Evolutionary conservation across 2,113 vertebrate species (phyloP), one percentile per base, ranked within the genome.

Genomic region (Corythaeola cristata): DNA sequence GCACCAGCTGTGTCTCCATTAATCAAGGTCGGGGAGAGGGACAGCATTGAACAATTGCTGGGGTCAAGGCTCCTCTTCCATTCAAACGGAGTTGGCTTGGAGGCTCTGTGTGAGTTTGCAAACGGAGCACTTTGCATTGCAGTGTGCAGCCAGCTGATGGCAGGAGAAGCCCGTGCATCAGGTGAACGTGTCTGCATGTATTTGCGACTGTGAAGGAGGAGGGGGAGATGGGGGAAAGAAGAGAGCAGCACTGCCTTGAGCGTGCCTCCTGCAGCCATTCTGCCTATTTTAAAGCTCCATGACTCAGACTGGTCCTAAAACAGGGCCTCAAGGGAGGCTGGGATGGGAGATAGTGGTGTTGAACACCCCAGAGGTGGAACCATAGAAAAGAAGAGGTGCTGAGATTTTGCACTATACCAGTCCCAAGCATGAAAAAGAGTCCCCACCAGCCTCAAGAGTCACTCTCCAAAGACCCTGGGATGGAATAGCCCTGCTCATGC

Each of bases 131-230:
- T 80, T 14, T 45, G 94, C 90, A 60, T 27, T 95, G 67, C 59
- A 5, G 8, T 2, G 18, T 18, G 15, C 93, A 41, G 69, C 98
- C 98, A 97, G 95, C 44, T 95, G 98, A 96, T 96, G 97, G 97
- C 95, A 96, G 96, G 90, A 95, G 95, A 96, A 95, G 85, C 81
- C 83, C 66, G 8, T 26, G 41, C 35, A 86, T 83, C 20, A 39
- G 35, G 32, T 4, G 13, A 10, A 4, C 7, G n/a, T 3, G 11
- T 18, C 21, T 11, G 18, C 18, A 1, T 7, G 2, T 11, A 6
- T 52, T 4, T 9, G 14, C 4, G 41, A 6, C 17, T 41, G 47
- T 17, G 21, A 1, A 63, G 53, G 18, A 84, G 62, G 63, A 66
- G 85, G 53, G 21, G 52, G 79, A 90, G 19, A 53, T 5, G 41